phyloP scores from a whole-genome alignment of 2,113 vertebrate genomes.

The Brachypodius melanocephalos region DNA sequence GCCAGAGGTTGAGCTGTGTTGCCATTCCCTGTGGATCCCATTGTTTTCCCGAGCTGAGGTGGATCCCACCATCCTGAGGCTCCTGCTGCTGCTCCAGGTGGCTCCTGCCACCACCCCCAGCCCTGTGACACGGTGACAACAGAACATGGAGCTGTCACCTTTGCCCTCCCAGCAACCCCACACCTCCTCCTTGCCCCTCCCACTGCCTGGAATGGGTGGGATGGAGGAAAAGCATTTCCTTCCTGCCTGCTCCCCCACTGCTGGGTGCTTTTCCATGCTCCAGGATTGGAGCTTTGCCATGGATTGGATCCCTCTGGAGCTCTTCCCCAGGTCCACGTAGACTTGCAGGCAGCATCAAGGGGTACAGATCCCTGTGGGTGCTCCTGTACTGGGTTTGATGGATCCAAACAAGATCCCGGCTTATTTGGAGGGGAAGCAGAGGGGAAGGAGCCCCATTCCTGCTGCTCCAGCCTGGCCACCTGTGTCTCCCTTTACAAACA shows the following conservation, averaged over 20 bases:
- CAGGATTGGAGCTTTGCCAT: accelerated
- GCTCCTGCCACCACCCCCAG: not conserved
- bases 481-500: not conserved
- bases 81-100: not conserved
- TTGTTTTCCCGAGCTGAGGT: accelerated
- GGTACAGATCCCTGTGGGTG: accelerated
- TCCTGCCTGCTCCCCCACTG: not conserved
- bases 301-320: not conserved
- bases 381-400: accelerated
- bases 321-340: accelerated
- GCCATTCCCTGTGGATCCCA: accelerated
- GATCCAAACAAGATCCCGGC: accelerated
- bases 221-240: not conserved
- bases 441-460: not conserved
- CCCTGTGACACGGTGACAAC: not conserved
- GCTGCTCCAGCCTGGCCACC: not conserved
- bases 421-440: not conserved
- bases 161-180: not conserved
- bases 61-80: accelerated
- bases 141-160: not conserved
- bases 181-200: not conserved
- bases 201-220: not conserved
- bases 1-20: accelerated
- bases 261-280: accelerated
- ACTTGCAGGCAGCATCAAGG: accelerated